These are phyloP conservation scores for Brachynemurus nebulosus DNA, from an alignment of 2,888 invertebrate species.

Conservation along the genomic window DNA sequence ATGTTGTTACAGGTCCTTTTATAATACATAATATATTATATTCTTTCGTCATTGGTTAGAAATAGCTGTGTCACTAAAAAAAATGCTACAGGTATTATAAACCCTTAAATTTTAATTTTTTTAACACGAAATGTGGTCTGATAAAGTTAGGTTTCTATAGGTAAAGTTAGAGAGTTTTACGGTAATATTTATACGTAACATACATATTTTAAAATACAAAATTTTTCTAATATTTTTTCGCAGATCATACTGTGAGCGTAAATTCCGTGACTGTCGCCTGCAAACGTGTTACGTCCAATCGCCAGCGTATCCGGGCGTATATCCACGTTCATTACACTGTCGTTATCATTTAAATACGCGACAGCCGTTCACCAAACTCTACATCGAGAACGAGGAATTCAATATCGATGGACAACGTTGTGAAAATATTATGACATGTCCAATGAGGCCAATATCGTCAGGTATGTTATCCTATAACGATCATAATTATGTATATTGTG, in stretches of 20 bases:
- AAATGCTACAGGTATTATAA: no score
- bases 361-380: conserved; percentile 77
- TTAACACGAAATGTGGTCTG: no score
- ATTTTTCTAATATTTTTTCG: conserved; percentile 22
- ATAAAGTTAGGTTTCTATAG: no score
- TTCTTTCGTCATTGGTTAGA: no score
- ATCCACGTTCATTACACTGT: conserved; percentile 82
- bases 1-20: no score
- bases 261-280: conserved; percentile 74
- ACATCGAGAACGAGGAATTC: conserved; percentile 87
- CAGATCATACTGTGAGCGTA: conserved; percentile 77
- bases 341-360: conserved; percentile 81
- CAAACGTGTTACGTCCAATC: conserved; percentile 91
- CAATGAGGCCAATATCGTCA: conserved; percentile 81
- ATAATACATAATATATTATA: no score
- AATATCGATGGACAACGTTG: conserved; percentile 88
- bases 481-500: no score
- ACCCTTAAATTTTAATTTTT: no score
- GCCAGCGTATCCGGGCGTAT: conserved; percentile 84
- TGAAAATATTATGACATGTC: conserved; percentile 90
- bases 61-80: no score
- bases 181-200: no score
- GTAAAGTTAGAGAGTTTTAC: no score
- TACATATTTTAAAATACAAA: no score
- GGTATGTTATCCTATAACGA: conserved; percentile 34